Evolutionary conservation across 2,888 invertebrate genomes (phyloP), one percentile per base, ranked within the genome.

Genomic region (Idaea straminata): DNA sequence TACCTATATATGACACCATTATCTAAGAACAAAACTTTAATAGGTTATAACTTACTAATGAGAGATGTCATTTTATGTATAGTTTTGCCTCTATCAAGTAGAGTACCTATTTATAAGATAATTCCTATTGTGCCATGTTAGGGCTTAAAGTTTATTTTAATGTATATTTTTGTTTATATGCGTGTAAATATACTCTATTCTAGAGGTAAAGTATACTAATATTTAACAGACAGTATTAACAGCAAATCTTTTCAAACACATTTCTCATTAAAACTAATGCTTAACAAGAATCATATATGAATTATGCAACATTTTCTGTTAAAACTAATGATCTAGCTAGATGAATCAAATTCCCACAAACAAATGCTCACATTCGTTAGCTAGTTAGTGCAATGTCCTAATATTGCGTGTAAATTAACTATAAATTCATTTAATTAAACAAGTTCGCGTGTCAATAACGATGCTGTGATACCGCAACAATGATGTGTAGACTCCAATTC

Each of bases 371-470:
- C 47, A 47, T 47, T 47, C 47, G 47, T 47, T 16, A 25, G n/a
- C 15, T 58, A n/a, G 66, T 64, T 58, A n/a, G 66, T 64, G 69
- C 69, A 70, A 63, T 69, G 72, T 67, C 71, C 69, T 67, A 66
- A 61, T 62, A 67, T 64, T 36, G 67, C 64, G 63, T 71, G 65
- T 34, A 62, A 61, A 60, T 63, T 67, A 16, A 25, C 64, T 63
- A 65, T 69, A 63, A 64, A 69, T 68, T 63, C 64, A 25, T 67
- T 69, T 80, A 80, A 81, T 82, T 78, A 78, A 71, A 72, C 71
- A 73, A 70, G 78, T 78, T 86, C 71, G 85, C 86, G 85, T 86
- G 87, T 79, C 72, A 74, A 70, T 79, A 80, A 79, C 79, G 77
- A 80, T 74, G 74, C 76, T 74, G 73, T 72, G 66, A 78, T 81